A percentile compares a stretch with the other conserved stretches of the same genome.
Conservation (phyloP, 2,113 vertebrate species). For the Gymnocephalus cernua region DNA sequence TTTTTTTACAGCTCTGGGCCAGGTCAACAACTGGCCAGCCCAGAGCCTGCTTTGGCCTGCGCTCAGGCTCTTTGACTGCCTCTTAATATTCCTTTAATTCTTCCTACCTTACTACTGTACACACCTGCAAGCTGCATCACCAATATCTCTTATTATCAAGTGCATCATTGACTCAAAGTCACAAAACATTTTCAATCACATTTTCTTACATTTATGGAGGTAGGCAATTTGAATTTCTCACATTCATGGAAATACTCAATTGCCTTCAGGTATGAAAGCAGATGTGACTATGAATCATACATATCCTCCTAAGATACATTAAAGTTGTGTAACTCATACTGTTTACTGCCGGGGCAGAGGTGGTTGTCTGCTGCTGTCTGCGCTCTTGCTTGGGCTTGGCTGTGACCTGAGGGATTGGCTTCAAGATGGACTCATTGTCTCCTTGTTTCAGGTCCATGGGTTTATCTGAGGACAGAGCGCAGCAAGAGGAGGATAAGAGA, state of each 20-base stretch:
- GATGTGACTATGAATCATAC: neutral
- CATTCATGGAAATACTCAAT: neutral
- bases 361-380: constrained; percentile 69
- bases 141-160: neutral
- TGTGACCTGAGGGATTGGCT: constrained; percentile 71
- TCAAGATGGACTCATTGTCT: constrained; percentile 77
- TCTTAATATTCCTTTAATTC: constrained; percentile 14
- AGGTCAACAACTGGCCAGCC: constrained; percentile 29
- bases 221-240: no score
- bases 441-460: constrained; percentile 73
- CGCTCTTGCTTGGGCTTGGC: constrained; percentile 78
- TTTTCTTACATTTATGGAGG: neutral
- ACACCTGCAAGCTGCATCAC: constrained; percentile 21
- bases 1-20: constrained; percentile 63
- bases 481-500: constrained; percentile 58
- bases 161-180: neutral
- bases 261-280: neutral
- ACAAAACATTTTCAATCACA: neutral
- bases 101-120: neutral
- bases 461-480: constrained; percentile 77
- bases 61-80: constrained; percentile 2
- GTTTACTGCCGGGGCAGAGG: constrained; percentile 65
- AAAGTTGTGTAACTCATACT: constrained; percentile 52
- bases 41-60: constrained; percentile 61
- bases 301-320: neutral